A percentile compares a stretch with the other conserved stretches of the same genome.
Evolutionary conservation across 2,797 vertebrate genomes (phyloP).

Genomic region (Liparis tanakae): DNA sequence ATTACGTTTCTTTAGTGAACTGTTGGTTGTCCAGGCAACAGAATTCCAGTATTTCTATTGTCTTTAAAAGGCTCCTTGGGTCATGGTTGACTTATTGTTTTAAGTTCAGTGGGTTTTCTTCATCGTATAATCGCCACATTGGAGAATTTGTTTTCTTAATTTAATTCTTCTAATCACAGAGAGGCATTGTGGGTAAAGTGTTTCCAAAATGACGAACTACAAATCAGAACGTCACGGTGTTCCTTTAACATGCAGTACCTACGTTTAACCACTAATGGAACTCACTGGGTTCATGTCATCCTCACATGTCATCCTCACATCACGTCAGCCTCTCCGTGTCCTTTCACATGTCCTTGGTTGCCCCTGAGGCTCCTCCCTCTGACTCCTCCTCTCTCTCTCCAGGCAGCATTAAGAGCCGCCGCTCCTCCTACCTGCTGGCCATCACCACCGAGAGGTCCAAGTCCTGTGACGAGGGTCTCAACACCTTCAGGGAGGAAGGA

Average conservation of each 20-base stretch:
- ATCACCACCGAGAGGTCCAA: constrained; percentile 96
- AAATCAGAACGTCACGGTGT: constrained; percentile 17
- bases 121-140: background rate
- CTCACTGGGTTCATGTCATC: background rate
- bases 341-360: background rate
- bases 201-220: background rate
- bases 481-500: constrained; percentile 91
- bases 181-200: background rate
- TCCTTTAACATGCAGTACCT: background rate
- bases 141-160: background rate
- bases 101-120: background rate
- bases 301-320: too few species aligned
- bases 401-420: constrained; percentile 93
- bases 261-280: constrained; percentile 15
- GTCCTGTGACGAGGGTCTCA: constrained; percentile 96
- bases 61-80: background rate
- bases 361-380: background rate
- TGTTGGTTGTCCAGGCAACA: background rate
- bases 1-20: background rate
- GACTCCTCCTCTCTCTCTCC: constrained; percentile 31
- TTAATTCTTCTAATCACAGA: background rate
- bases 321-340: background rate
- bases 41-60: background rate
- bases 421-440: constrained; percentile 95
- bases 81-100: background rate